Evolutionary conservation across 2,888 invertebrate species (phyloP).

Genomic region (Aleiodes alternator): DNA sequence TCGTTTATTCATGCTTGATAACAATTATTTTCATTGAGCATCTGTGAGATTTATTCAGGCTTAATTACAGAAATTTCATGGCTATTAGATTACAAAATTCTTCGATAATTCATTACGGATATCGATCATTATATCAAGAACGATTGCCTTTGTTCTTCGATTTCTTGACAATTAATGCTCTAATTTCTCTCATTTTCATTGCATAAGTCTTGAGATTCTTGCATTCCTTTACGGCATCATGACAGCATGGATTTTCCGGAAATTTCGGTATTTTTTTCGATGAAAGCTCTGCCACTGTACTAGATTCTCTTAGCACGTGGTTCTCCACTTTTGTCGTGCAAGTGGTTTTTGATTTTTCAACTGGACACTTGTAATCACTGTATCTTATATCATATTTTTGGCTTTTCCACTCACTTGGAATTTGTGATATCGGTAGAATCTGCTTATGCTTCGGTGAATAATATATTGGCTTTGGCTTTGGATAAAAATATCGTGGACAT

Average conservation of each 20-base stretch:
- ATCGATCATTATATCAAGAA: conserved; percentile 1
- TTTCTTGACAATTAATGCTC: conserved; percentile 20
- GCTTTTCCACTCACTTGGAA: conserved; percentile 55
- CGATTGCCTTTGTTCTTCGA: conserved; percentile 46
- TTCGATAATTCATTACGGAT: no score
- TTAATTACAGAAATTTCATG: no score
- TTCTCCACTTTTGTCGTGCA: background rate
- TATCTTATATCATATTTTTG: conserved; percentile 57
- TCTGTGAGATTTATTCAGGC: no score
- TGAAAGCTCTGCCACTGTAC: background rate
- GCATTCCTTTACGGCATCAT: background rate
- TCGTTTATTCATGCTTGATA: no score
- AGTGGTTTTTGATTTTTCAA: conserved; percentile 4
- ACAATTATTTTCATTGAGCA: no score
- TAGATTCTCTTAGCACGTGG: background rate
- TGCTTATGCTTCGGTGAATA: background rate
- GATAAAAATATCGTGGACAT: conserved; percentile 44
- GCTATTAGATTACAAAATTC: no score
- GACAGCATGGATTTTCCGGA: conserved; percentile 30
- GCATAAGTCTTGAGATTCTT: conserved; percentile 47
- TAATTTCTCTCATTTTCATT: conserved; percentile 54
- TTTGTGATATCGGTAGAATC: conserved; percentile 1
- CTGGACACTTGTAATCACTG: conserved; percentile 55
- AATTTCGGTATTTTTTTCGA: conserved; percentile 24
- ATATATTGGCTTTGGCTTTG: conserved; percentile 27